Evolutionary conservation across 2,888 invertebrate genomes (phyloP), one percentile per base, ranked within the genome.

Genomic region (Hartigia nigra): DNA sequence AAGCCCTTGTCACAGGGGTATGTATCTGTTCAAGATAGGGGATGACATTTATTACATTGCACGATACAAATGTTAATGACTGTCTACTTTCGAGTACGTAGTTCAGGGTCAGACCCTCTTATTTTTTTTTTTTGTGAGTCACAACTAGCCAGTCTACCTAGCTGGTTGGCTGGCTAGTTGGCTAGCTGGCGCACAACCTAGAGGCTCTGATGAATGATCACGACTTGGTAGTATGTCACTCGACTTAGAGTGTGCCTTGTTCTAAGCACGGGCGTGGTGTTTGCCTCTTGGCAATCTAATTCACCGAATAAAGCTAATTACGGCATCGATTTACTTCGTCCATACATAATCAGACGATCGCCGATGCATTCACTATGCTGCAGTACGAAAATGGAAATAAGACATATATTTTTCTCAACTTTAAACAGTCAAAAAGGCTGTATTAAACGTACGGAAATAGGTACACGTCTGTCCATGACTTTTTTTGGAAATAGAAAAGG

Each of bases 181-280:
- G 55, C 23, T 55, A 9, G 39, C 9, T 79, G 78, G 77, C 80
- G 76, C 79, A 76, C 77, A 81, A 84, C 86, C 84, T 79, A 82
- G 84, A 85, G 86, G 83, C 84, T 84, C 83, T 86, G 86, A 87
- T 85, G 83, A 83, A 86, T 84, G 85, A 81, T 81, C 84, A 79
- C 81, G 82, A 82, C 80, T 82, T 31, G 31, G 77, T 85, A 85
- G 79, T 86, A 85, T 84, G 83, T 87, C 85, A 85, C 86, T 85
- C 81, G 55, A 55, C 23, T 0, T 55, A 55, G 55, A 55, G 55
- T 55, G 55, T 55, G 2, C 23, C 23, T 55, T 9, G 55, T 23
- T 55, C 55, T 55, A 55, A 23, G 55, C 23, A 23, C 23, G 55
- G 55, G 23, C 5, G 55, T 23, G 55, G 55, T 55, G 39, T 23